These are phyloP conservation scores for Heliothis peltigera DNA, from an alignment of 2,888 invertebrate genomes.

Conservation along the genomic window DNA sequence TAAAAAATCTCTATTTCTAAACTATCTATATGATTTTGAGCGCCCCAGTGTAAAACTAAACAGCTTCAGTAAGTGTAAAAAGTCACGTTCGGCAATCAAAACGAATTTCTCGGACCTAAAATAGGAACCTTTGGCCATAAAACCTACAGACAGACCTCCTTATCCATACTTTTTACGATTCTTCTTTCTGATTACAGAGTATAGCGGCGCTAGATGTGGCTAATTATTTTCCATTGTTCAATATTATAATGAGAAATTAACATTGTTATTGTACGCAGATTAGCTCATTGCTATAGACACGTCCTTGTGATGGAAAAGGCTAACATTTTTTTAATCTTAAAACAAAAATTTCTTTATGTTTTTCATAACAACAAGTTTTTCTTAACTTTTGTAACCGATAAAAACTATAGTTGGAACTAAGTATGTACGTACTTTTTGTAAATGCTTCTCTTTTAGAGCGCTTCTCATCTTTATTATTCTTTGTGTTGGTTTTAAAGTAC, in stretches of 20 bases:
- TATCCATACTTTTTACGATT: neutral
- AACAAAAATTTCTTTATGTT: no score
- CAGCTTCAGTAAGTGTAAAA: constrained; percentile 12
- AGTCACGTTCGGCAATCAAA: constrained; percentile 45
- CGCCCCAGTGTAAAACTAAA: constrained; percentile 12
- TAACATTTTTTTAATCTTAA: no score
- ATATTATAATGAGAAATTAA: neutral
- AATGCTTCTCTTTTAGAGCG: no score
- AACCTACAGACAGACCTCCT: constrained; percentile 6
- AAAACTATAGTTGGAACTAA: no score
- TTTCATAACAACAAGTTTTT: no score
- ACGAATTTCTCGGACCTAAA: constrained; percentile 11
- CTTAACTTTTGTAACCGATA: no score
- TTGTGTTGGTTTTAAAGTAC: no score
- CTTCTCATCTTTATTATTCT: no score
- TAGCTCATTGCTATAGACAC: no score
- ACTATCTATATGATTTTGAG: constrained; percentile 26
- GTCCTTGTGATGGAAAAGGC: neutral
- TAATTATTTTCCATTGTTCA: neutral
- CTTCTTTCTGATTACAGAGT: neutral
- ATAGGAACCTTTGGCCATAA: constrained; percentile 10
- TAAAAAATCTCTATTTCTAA: neutral
- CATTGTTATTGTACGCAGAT: neutral
- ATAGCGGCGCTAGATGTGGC: neutral
- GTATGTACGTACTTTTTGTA: no score